Percentiles rank a stretch among this genome's conserved stretches.
Conservation (phyloP, 2,888 invertebrate genomes). For the Hipparchia sbordonii region DNA sequence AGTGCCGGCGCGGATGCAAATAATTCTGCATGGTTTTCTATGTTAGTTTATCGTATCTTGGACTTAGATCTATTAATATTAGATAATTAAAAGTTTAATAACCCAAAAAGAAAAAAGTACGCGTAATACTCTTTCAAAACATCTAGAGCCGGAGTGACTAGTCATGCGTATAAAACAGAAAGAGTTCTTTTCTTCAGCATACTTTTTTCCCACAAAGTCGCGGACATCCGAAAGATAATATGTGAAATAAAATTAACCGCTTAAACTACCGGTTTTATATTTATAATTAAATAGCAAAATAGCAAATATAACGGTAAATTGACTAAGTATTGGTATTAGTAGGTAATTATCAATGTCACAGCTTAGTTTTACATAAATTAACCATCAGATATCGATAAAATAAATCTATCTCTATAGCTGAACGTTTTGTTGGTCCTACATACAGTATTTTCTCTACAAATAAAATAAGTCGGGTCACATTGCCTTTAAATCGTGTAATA, state of each 20-base stretch:
- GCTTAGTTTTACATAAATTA: background rate
- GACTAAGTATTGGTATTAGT: constrained; percentile 2
- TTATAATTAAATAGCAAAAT: background rate
- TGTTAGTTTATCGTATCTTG: no score
- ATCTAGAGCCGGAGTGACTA: no score
- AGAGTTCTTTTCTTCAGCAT: background rate
- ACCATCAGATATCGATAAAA: background rate
- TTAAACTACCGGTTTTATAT: constrained; percentile 8
- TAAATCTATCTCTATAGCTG: background rate
- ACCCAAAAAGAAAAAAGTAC: no score
- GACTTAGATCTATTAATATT: no score
- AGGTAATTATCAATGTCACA: background rate
- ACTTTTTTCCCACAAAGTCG: background rate
- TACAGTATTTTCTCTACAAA: background rate
- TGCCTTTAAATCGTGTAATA: background rate
- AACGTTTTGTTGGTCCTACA: no score
- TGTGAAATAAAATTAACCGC: background rate
- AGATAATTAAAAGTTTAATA: no score
- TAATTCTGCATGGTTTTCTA: background rate
- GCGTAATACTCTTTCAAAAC: no score
- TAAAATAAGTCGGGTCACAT: background rate
- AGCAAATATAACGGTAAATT: constrained; percentile 10
- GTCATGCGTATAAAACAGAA: no score
- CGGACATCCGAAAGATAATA: background rate
- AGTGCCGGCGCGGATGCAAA: background rate